Evolutionary conservation across 2,113 vertebrate species (phyloP).

Genomic region (Hoplias malabaricus): DNA sequence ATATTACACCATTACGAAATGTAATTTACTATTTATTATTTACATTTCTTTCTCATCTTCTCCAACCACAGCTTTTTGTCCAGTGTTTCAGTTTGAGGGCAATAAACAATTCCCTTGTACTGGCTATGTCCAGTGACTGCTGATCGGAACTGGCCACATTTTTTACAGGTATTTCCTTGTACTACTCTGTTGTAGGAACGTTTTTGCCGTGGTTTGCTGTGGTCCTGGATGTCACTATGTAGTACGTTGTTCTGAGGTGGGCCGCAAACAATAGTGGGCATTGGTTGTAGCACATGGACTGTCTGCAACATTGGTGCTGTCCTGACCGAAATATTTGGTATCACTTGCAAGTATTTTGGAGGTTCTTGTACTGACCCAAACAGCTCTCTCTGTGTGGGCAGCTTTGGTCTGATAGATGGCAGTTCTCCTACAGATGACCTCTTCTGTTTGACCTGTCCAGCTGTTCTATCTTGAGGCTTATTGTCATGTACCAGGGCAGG

Average conservation of each 20-base stretch:
- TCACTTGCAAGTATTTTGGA: background rate
- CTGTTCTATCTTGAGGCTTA: background rate
- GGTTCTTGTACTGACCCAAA: background rate
- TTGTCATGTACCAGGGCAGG: background rate
- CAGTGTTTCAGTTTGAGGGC: constrained; percentile 17
- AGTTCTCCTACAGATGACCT: background rate
- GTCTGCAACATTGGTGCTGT: background rate
- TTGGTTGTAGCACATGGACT: background rate
- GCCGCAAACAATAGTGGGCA: background rate
- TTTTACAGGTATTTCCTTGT: constrained; percentile 13
- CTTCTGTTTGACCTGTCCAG: background rate
- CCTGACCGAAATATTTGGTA: background rate
- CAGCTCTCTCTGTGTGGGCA: background rate
- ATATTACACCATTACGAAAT: too few relatives aligned
- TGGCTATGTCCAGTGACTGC: constrained; percentile 26
- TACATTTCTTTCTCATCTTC: background rate
- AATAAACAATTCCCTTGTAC: constrained; percentile 25
- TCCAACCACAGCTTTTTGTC: constrained; percentile 27
- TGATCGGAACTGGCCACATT: constrained; percentile 27
- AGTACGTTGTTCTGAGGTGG: background rate
- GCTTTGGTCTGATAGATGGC: background rate
- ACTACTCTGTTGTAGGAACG: background rate
- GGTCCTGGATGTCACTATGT: background rate
- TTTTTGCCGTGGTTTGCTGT: background rate
- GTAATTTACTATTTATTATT: background rate